phyloP scores from a whole-genome alignment of 2,113 vertebrate species.

The Artemisiospiza belli region DNA sequence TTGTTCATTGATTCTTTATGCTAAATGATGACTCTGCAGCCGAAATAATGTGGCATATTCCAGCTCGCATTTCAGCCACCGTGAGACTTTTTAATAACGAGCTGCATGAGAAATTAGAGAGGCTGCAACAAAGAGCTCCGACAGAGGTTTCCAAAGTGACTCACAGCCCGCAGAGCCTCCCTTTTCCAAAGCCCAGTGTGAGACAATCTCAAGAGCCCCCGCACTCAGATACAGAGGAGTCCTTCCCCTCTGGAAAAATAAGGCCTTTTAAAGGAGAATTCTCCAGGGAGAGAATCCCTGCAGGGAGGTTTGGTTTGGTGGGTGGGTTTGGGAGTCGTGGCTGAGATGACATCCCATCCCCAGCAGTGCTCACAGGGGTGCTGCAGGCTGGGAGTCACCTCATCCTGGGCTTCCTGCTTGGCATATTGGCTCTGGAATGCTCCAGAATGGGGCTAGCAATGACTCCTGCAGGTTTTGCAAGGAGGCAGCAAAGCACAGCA shows the following conservation, averaged over 20 bases:
- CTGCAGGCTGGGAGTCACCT: not conserved
- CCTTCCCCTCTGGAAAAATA: conserved; percentile 20
- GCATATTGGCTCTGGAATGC: not conserved
- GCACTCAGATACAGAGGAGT: not conserved
- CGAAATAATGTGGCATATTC: conserved; percentile 38
- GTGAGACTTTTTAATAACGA: conserved; percentile 54
- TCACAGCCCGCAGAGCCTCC: not conserved
- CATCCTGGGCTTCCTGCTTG: not conserved
- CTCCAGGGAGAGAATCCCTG: not conserved
- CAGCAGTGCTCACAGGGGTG: not conserved
- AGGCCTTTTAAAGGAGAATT: not conserved
- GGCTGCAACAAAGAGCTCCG: conserved; percentile 53
- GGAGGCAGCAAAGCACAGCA: not conserved
- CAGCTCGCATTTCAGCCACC: conserved; percentile 31
- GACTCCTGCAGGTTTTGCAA: not conserved
- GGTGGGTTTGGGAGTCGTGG: not conserved
- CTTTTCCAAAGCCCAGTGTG: conserved; percentile 36
- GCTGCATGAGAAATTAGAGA: conserved; percentile 58
- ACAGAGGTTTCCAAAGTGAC: conserved; percentile 45
- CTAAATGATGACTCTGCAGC: conserved; percentile 27
- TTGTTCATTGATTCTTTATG: conserved; percentile 51
- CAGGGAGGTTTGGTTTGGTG: not conserved
- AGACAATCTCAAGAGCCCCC: conserved; percentile 31
- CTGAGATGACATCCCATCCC: not conserved
- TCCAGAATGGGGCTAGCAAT: accelerated